phyloP scores from a whole-genome alignment of 1,140 invertebrate genomes.

The Drosophila tani region DNA sequence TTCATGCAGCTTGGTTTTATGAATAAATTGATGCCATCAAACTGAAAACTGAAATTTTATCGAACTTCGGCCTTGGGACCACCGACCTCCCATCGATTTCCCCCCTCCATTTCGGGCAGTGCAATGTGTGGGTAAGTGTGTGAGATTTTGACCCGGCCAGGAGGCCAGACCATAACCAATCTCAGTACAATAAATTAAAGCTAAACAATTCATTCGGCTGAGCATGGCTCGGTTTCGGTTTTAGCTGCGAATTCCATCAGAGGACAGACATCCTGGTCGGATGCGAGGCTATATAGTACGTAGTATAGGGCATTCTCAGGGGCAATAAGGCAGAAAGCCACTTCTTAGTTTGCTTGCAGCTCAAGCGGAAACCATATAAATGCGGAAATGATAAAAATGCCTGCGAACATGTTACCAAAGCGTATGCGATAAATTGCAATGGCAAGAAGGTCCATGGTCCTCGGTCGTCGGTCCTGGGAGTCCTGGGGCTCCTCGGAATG shows the following conservation, averaged over 20 bases:
- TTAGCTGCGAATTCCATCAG: conserved; percentile 15
- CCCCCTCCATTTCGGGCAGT: conserved; percentile 19
- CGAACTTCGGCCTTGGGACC: conserved; percentile 37
- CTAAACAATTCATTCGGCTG: conserved; percentile 71
- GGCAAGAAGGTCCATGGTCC: conserved; percentile 44
- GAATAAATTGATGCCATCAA: conserved; percentile 51
- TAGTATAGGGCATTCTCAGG: conserved; percentile 17
- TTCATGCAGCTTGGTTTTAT: conserved; percentile 35
- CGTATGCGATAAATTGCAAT: conserved; percentile 79
- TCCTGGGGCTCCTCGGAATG: not conserved
- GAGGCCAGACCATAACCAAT: conserved; percentile 45
- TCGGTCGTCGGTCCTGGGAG: not conserved
- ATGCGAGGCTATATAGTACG: not conserved
- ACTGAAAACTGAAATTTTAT: conserved; percentile 37
- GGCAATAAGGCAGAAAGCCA: conserved; percentile 76
- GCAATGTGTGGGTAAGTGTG: conserved; percentile 10
- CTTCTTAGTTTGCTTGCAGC: conserved; percentile 77
- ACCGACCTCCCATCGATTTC: conserved; percentile 11
- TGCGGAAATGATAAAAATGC: conserved; percentile 83
- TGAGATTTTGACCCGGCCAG: conserved; percentile 24
- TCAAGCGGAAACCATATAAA: conserved; percentile 81
- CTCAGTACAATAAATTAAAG: conserved; percentile 74
- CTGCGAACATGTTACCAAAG: conserved; percentile 77
- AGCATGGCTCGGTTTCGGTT: conserved; percentile 48
- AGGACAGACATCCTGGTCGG: conserved; percentile 32